Evolutionary conservation across 2,888 invertebrate genomes (phyloP).

Genomic region (Campoletis raptor): DNA sequence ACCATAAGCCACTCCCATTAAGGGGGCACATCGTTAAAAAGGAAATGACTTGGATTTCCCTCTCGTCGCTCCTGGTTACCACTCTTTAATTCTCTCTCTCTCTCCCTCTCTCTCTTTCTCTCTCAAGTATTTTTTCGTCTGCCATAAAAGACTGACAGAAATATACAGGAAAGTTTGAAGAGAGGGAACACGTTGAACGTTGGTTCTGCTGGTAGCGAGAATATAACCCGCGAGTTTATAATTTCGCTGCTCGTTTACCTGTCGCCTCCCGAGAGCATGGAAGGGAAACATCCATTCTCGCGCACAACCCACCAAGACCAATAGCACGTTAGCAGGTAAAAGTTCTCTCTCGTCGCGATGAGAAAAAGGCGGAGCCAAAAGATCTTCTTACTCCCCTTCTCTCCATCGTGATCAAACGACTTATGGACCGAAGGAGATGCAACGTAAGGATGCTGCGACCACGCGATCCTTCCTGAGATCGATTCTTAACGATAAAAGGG

Average conservation of each 20-base stretch:
- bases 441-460: slow-evolving; percentile 39
- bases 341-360: not conserved
- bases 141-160: not conserved
- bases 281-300: slow-evolving; percentile 18
- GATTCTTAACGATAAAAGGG: not conserved
- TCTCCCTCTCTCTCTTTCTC: slow-evolving; percentile 11
- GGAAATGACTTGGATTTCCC: slow-evolving; percentile 30
- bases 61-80: slow-evolving; percentile 21
- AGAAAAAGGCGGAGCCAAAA: slow-evolving; percentile 42
- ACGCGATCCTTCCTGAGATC: slow-evolving; percentile 1
- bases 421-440: not conserved
- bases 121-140: slow-evolving; percentile 4
- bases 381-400: slow-evolving; percentile 17
- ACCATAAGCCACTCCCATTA: slow-evolving; percentile 46
- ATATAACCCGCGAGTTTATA: slow-evolving; percentile 11
- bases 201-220: slow-evolving; percentile 43
- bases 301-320: slow-evolving; percentile 21
- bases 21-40: slow-evolving; percentile 28
- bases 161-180: slow-evolving; percentile 7
- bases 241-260: slow-evolving; percentile 37
- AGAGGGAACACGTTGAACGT: slow-evolving; percentile 19
- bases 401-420: not conserved
- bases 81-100: not conserved
- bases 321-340: slow-evolving; percentile 36
- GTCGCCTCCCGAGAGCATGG: slow-evolving; percentile 10